Evolutionary conservation across 2,113 vertebrate genomes (phyloP).

Genomic region (Dipodomys ordii): DNA sequence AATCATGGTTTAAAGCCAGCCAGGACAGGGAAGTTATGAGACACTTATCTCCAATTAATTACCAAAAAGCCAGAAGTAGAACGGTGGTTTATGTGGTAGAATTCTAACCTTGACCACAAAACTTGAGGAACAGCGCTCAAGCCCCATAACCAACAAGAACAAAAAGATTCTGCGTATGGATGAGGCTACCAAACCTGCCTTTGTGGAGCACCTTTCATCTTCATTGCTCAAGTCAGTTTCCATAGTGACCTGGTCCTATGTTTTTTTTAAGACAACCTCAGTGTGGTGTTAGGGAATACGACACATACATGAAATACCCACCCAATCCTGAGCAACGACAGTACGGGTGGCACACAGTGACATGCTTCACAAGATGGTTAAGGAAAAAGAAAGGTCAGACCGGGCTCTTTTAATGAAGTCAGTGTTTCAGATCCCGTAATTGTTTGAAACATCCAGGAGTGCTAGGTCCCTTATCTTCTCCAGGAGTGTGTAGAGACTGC

Average conservation of each 20-base stretch:
- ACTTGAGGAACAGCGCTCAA: too few species aligned
- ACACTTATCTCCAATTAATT: too few species aligned
- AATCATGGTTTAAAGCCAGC: too few species aligned
- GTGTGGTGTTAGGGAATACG: not conserved
- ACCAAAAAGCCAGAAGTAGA: too few species aligned
- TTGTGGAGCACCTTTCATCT: not conserved
- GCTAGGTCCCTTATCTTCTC: constrained; percentile 96
- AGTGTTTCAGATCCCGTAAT: constrained; percentile 62
- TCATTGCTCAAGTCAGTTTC: not conserved
- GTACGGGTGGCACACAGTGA: not conserved
- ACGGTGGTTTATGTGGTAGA: too few species aligned
- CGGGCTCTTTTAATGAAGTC: not conserved
- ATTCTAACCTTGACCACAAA: too few species aligned
- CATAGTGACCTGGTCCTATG: not conserved
- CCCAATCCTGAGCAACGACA: too few species aligned
- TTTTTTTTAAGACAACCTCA: not conserved
- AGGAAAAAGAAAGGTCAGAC: not conserved
- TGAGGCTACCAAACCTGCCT: not conserved
- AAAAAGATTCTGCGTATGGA: constrained; percentile 1
- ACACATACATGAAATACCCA: not conserved
- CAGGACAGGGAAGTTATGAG: too few species aligned
- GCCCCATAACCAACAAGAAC: too few species aligned
- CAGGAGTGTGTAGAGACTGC: constrained; percentile 92
- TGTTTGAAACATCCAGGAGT: constrained; percentile 86
- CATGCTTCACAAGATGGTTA: not conserved